Conservation (phyloP, 2,797 vertebrate species). For the Graptemys geographica region DNA sequence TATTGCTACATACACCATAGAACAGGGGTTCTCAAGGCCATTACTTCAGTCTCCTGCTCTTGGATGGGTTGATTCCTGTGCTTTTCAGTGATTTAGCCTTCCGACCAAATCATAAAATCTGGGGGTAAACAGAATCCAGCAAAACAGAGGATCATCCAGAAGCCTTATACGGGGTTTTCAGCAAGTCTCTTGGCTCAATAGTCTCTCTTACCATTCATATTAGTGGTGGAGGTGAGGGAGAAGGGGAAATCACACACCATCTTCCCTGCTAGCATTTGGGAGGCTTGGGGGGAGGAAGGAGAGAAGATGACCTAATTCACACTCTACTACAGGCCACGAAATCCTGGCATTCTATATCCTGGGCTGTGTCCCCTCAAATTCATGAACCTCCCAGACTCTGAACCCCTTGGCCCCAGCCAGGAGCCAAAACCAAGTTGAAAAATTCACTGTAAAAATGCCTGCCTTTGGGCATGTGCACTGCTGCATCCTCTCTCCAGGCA, state of each 20-base stretch:
- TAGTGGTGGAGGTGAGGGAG: not conserved
- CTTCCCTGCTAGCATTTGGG: not conserved
- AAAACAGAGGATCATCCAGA: not conserved
- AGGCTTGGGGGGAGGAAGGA: accelerated
- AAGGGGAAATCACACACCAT: not conserved
- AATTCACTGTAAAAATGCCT: not conserved
- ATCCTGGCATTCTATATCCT: not conserved
- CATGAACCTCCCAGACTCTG: too few relatives aligned
- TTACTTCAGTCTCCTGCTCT: not conserved
- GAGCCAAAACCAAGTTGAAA: not conserved
- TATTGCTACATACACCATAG: not conserved
- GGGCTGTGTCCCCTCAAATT: not conserved
- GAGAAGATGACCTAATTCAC: not conserved
- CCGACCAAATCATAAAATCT: not conserved
- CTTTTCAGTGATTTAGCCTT: not conserved
- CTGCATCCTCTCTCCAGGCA: not conserved
- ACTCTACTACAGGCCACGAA: not conserved
- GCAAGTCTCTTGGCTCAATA: not conserved
- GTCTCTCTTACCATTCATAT: not conserved
- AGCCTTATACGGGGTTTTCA: not conserved
- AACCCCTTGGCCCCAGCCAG: too few relatives aligned
- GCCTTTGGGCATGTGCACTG: not conserved
- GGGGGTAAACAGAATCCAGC: not conserved
- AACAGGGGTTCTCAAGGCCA: too few relatives aligned
- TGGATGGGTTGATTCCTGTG: not conserved